These are phyloP conservation scores for Loripinus fragilis DNA, from an alignment of 2,888 invertebrate species.

Conservation along the genomic window DNA sequence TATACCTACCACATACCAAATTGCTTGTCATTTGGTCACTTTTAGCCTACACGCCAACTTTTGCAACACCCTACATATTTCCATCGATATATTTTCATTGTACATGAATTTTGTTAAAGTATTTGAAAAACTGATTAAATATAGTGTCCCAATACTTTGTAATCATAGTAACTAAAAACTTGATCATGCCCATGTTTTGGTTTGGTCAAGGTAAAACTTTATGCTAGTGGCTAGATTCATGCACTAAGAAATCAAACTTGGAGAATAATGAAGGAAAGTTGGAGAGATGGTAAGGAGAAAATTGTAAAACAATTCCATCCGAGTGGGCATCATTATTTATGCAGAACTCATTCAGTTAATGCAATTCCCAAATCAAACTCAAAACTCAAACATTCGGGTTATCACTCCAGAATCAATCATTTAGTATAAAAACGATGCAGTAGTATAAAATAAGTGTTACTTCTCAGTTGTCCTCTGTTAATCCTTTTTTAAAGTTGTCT, in stretches of 20 bases:
- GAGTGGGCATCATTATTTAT: neutral
- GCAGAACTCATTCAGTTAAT: constrained; percentile 1
- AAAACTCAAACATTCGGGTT: neutral
- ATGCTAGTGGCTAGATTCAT: constrained; percentile 1
- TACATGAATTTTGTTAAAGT: too few species aligned
- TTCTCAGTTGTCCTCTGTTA: too few species aligned
- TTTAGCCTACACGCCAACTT: too few species aligned
- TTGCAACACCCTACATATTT: too few species aligned
- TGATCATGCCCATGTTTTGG: neutral
- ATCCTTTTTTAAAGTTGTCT: too few species aligned
- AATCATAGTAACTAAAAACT: too few species aligned
- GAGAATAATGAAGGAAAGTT: constrained; percentile 17
- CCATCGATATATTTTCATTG: too few species aligned
- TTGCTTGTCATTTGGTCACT: too few species aligned
- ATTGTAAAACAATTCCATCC: neutral
- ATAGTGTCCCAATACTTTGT: too few species aligned
- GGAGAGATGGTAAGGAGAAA: neutral
- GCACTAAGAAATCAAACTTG: neutral
- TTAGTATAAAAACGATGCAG: constrained; percentile 2
- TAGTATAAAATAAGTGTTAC: neutral
- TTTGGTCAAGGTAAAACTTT: neutral
- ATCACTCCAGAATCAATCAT: neutral
- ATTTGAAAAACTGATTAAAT: too few species aligned
- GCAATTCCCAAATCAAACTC: neutral
- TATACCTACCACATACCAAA: too few species aligned